A percentile compares a stretch with the other conserved stretches of the same genome.
Evolutionary conservation across 2,113 vertebrate species (phyloP).

Genomic region (Psammodynastes pulverulentus): DNA sequence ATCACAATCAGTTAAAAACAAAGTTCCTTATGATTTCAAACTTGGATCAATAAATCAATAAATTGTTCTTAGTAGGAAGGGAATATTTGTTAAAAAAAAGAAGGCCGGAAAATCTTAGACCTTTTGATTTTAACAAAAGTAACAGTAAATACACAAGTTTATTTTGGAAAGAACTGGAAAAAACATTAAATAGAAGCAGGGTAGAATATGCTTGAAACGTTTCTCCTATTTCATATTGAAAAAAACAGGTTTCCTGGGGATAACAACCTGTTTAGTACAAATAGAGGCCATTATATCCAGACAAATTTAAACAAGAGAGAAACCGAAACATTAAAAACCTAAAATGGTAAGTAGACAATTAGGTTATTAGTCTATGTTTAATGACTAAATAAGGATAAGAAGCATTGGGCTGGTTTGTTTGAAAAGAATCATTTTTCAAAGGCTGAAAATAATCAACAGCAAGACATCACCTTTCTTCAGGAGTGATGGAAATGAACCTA

Average conservation of each 20-base stretch:
- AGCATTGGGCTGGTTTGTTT: neutral
- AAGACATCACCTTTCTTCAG: neutral
- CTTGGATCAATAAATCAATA: neutral
- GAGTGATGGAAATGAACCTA: neutral
- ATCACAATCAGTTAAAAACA: neutral
- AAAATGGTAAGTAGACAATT: neutral
- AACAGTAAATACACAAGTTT: neutral
- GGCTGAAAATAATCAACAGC: neutral
- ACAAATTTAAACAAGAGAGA: neutral
- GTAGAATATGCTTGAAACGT: neutral
- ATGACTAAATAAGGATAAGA: neutral
- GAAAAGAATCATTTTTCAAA: neutral
- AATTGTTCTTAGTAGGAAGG: neutral
- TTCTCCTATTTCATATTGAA: neutral
- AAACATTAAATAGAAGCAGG: neutral
- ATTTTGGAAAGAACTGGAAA: neutral
- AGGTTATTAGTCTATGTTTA: neutral
- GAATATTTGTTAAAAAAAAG: neutral
- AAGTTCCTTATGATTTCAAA: neutral
- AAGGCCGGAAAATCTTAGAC: neutral
- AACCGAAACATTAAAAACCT: neutral
- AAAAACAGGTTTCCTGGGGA: neutral
- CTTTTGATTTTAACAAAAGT: neutral
- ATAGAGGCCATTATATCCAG: neutral
- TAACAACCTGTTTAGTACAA: neutral